phyloP scores from a whole-genome alignment of 2,888 invertebrate species.

The Caenorhabditis macrosperma region DNA sequence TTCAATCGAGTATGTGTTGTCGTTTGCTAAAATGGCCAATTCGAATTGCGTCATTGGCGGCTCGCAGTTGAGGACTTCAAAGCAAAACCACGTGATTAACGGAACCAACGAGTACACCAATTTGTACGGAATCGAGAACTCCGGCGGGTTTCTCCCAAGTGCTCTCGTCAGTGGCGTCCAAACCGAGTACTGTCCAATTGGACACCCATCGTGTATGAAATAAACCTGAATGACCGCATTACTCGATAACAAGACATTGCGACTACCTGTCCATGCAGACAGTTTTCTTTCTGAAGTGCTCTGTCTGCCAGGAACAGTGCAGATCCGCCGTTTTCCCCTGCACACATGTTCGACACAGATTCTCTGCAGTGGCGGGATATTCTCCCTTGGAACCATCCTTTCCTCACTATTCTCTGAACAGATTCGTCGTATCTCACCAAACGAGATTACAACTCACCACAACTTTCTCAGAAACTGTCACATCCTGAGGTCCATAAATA shows the following conservation, averaged over 20 bases:
- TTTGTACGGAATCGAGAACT: background rate
- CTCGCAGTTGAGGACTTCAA: background rate
- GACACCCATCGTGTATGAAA: constrained; percentile 21
- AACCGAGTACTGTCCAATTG: constrained; percentile 19
- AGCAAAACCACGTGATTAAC: background rate
- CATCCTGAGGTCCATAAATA: constrained; percentile 41
- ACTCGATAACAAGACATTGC: background rate
- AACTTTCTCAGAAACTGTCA: constrained; percentile 35
- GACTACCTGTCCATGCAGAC: constrained; percentile 21
- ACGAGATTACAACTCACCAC: constrained; percentile 3
- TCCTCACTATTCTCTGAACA: constrained; percentile 13
- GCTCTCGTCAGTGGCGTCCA: constrained; percentile 18
- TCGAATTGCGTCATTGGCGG: constrained; percentile 43
- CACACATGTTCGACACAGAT: constrained; percentile 21
- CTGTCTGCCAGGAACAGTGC: constrained; percentile 30
- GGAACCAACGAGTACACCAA: background rate
- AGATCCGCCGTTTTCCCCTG: constrained; percentile 20
- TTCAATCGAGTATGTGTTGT: constrained; percentile 57
- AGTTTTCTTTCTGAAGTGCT: background rate
- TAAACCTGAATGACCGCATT: constrained; percentile 12
- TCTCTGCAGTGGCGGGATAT: constrained; percentile 4
- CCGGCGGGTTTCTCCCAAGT: constrained; percentile 12
- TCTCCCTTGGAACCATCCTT: background rate
- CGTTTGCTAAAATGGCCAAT: constrained; percentile 38
- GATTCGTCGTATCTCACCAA: too few species aligned